A percentile compares a stretch with the other conserved stretches of the same genome.
These are phyloP conservation scores for Psophia crepitans DNA, from an alignment of 2,113 vertebrate species.

Conservation along the genomic window DNA sequence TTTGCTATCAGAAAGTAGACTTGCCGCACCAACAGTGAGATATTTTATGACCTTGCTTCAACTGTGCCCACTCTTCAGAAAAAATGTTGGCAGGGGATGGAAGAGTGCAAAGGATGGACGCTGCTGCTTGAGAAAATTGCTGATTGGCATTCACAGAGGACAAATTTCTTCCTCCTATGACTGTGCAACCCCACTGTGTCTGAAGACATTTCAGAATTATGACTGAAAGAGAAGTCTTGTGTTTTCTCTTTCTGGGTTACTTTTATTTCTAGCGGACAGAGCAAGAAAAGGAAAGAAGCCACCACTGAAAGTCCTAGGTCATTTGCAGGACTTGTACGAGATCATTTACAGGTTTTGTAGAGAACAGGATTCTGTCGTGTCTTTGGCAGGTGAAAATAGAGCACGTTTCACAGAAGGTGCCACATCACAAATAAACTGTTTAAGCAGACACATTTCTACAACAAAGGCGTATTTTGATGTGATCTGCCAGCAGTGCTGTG, in stretches of 20 bases:
- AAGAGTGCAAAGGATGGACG: not conserved
- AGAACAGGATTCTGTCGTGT: not conserved
- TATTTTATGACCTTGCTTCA: not conserved
- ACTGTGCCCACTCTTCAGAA: not conserved
- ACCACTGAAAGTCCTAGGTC: not conserved
- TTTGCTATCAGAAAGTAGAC: not conserved
- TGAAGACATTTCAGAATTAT: not conserved
- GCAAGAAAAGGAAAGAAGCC: not conserved
- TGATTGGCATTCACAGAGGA: not conserved
- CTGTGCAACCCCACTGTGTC: not conserved
- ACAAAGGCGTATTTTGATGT: not conserved
- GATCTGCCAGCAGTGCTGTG: not conserved
- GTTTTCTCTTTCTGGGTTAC: not conserved
- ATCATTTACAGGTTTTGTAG: not conserved
- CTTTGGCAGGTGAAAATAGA: not conserved
- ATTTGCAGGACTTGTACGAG: not conserved
- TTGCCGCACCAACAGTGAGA: not conserved
- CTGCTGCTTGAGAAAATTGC: not conserved
- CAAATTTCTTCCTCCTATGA: not conserved
- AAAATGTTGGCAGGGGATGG: not conserved
- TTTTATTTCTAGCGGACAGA: not conserved
- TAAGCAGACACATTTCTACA: slow-evolving; percentile 10
- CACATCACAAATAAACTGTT: slow-evolving; percentile 27
- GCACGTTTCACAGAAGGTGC: not conserved
- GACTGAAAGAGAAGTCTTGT: not conserved